Base-by-base conservation (phyloP, 30 jellyfish, hydroid and myxozoan species). In the Clytia hemisphaerica region DNA sequence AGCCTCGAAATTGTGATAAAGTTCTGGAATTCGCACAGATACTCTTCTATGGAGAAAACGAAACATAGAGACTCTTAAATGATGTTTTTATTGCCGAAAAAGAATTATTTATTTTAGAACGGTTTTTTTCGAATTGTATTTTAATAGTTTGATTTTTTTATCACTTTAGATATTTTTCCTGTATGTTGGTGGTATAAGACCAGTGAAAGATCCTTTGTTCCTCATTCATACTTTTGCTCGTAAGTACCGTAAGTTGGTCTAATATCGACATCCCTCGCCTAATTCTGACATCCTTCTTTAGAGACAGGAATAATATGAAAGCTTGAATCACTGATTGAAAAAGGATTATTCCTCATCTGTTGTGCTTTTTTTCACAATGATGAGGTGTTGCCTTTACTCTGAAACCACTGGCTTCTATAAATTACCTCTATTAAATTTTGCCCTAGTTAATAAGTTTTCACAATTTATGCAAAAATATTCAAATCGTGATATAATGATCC, bases 101-200 rank as follows among this genome's bases (percentile, higher is more conserved):
- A n/a, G 9, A 30, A 27, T n/a, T 46, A 30, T 26, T 46, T 46
- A 46, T 26, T 46, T 2, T 46, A 2, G 3, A 30, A 9, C 2
- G 24, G 19, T 46, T 46, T 46, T 26, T 46, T 46, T 46, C 9
- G 4, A n/a, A n/a, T n/a, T n/a, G 24, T n/a, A n/a, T 46, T 46
- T 46, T 30, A 46, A 30, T 27, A 46, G 3, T 30, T n/a, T n/a
- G 30, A 4, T 46, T 3, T 46, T 9, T 9, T 30, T n/a, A 9
- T 33, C 7, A 59, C 4, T 53, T 10, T 63, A 86, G 93, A 40
- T 62, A 4, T 16, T 86, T 4, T 86, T 86, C 51, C 63, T 86
- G 14, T 51, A 72, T 44, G 94, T 78, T 44, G 93, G 92, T 71
- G 93, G 96, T 18, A 29, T 86, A 42, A 65, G 96, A 46, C 94